Base-by-base conservation (phyloP, 2,888 invertebrate species). In the Phortica magna region DNA sequence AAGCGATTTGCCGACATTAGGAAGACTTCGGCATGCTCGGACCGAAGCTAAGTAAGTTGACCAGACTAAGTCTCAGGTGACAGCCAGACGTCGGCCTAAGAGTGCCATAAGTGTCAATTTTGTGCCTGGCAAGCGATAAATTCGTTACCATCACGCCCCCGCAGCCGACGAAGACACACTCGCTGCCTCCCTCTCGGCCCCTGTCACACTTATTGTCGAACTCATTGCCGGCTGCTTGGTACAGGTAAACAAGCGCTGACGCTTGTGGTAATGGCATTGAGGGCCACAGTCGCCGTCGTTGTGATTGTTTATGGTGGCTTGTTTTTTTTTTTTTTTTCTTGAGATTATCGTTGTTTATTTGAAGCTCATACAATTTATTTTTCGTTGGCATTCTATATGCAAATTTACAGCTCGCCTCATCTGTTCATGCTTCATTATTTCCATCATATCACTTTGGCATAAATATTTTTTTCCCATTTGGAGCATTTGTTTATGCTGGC, bases 341-440 rank as follows among this genome's bases (percentile, higher is more conserved):
- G 31, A 71, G 48, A 71, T 71, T 71, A 71, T 55, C 70, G 70
- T 71, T 71, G 70, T 71, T 71, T 71, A 71, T 71, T 71, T 71
- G 39, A 71, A 71, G 53, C 53, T 22, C 31, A 41, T 12, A 41
- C 31, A 12, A 65, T 65, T 71, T 55, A 22, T 71, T 17, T 68
- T 9, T 17, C 68, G 68, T n/a, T 68, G 41, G 43, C 68, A 68
- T 17, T 43, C 43, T 68, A 61, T 59, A 10, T 59, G 22, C 59
- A 17, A 59, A 17, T 59, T 19, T 61, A 19, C 48, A 48, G 14
- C 48, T 61, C 22, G 61, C 22, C 64, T 31, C 65, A 6, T 17
- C 61, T 61, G 31, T 31, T 31, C 31, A 31, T 31, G 31, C 31
- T 31, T 31, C 31, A 31, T 31, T 22, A 19, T 22, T 61, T 61